Percentiles rank a stretch among this genome's conserved stretches.
Conservation (phyloP, 2,113 vertebrate genomes). For the Prinia subflava region DNA sequence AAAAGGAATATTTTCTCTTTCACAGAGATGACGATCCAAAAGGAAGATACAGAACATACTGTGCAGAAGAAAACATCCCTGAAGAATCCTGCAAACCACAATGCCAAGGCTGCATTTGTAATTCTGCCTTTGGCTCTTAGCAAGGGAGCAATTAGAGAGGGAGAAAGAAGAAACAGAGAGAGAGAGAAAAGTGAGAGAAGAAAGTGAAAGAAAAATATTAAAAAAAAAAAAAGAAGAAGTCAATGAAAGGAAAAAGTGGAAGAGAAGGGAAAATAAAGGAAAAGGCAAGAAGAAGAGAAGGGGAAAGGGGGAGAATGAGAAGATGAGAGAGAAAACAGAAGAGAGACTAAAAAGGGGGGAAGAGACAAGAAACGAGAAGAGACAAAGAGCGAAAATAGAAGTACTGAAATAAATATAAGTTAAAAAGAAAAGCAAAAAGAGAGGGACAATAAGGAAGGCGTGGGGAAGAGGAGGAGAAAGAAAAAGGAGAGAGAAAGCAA, state of each 20-base stretch:
- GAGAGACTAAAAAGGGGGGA: neutral
- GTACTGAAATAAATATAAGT: neutral
- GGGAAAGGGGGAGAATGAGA: neutral
- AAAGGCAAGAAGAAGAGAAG: too few relatives aligned
- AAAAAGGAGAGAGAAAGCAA: neutral
- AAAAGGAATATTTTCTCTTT: slow-evolving; percentile 32
- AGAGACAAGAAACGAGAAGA: neutral
- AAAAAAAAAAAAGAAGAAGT: neutral
- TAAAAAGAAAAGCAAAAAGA: neutral
- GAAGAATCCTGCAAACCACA: neutral
- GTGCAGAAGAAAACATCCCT: slow-evolving; percentile 35
- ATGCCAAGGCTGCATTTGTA: neutral
- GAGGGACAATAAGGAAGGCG: neutral
- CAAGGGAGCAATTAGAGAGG: neutral
- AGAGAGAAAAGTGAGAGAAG: neutral
- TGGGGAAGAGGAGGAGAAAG: neutral
- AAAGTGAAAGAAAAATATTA: neutral
- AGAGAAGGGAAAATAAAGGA: neutral
- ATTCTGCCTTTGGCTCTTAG: slow-evolving; percentile 38
- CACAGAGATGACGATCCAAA: neutral
- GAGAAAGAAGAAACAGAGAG: neutral
- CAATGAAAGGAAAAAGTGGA: neutral
- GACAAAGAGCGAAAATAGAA: neutral
- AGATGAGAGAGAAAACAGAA: neutral
- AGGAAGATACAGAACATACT: slow-evolving; percentile 26